These are phyloP conservation scores for Meta bourneti DNA, from an alignment of 2,888 invertebrate species.

Conservation along the genomic window DNA sequence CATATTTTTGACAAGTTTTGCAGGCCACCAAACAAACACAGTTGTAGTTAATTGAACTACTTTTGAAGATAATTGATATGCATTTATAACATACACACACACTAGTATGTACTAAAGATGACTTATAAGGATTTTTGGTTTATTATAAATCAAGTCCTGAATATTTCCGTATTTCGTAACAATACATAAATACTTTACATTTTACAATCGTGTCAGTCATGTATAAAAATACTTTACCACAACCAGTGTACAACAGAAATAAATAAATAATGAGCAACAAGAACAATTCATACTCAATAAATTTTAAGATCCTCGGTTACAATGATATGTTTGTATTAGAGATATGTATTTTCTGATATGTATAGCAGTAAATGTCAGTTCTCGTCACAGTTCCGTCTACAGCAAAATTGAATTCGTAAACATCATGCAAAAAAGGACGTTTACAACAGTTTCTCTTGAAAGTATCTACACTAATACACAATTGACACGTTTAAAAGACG, in stretches of 20 bases:
- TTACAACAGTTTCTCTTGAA: constrained; percentile 50
- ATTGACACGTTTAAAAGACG: constrained; percentile 66
- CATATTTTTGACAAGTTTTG: constrained; percentile 46
- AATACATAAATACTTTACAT: constrained; percentile 75
- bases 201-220: constrained; percentile 72
- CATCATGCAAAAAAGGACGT: constrained; percentile 70
- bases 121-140: constrained; percentile 31
- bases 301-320: constrained; percentile 66
- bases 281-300: constrained; percentile 75
- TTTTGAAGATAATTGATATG: constrained; percentile 34
- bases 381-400: constrained; percentile 29
- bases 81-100: constrained; percentile 39
- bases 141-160: constrained; percentile 60
- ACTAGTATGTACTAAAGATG: constrained; percentile 58
- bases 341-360: constrained; percentile 74
- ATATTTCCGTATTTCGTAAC: constrained; percentile 70
- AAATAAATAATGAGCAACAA: constrained; percentile 75
- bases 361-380: constrained; percentile 41
- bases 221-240: constrained; percentile 76
- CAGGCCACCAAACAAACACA: constrained; percentile 46
- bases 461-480: constrained; percentile 65
- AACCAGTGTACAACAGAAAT: constrained; percentile 74
- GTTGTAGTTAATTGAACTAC: constrained; percentile 34
- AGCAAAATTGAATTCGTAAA: constrained; percentile 58
- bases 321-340: constrained; percentile 66